Evolutionary conservation across 2,888 invertebrate species (phyloP), one percentile per base, ranked within the genome.

Genomic region (Spodoptera picta): DNA sequence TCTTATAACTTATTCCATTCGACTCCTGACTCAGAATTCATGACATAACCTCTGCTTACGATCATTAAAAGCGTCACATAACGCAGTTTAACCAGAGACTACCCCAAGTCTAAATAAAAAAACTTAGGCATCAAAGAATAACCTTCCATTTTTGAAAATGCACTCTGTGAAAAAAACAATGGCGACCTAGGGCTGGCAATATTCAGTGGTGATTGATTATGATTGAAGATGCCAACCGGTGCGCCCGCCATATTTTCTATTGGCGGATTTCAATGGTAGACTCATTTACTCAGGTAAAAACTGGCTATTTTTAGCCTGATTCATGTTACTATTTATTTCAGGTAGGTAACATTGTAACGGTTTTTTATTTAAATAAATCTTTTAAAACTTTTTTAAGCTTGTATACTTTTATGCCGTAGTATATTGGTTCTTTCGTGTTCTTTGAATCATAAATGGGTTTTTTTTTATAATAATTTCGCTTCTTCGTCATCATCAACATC

Each of bases 131-230:
- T 66, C 52, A 60, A 63, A 75, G 60, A 77, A 66, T 62, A 56
- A 60, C 48, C 45, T 54, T 52, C 65, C 67, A 79, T 79, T 80
- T 79, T 79, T 77, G 72, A 75, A 70, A 46, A 45, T 80, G 79
- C 79, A 80, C 71, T 79, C 69, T 79, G 70, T 70, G 70, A 68
- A 48, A 65, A 73, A 79, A 77, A 79, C 73, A 79, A 73, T 72
- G 47, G 71, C 69, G 45, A 60, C 43, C 56, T 60, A 60, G 56
- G 56, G 65, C 69, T 74, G 77, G 72, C 79, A 73, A 64, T 76
- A 65, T 70, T 62, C 64, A 50, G 57, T 27, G 53, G 79, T 85
- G 85, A 85, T 86, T 85, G 85, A 86, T 86, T 83, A 85, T 86
- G 85, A 86, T 83, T 75, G 79, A 85, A 69, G 64, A 55, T 31